Evolutionary conservation across 1,140 invertebrate genomes (phyloP), one percentile per base, ranked within the genome.

Genomic region (Palaemon carinicauda): DNA sequence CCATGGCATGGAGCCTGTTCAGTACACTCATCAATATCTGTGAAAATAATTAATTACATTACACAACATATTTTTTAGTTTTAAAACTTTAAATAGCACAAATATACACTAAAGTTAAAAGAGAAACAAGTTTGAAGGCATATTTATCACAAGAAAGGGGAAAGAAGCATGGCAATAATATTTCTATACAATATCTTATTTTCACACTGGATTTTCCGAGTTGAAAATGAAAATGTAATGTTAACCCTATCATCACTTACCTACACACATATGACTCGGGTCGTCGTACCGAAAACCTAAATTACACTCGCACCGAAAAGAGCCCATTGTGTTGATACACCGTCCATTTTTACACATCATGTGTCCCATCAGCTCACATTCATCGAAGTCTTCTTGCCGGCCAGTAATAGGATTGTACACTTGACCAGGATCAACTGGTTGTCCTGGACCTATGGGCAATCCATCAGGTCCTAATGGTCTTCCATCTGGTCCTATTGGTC

Each of bases 321-420:
- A 95, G 0, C 95, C 95, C 10, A 95, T 94, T 0, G 94, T 96
- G 90, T 96, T 96, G 89, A 97, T 93, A 90, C 96, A 97, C 52
- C 92, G 90, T 53, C 96, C 96, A 89, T 97, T 95, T 75, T 94
- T 95, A 92, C 97, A 98, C 92, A 96, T 94, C 92, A 96, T 94
- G 31, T 94, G 94, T 19, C 96, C 95, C 94, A 96, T 96, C 65
- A 96, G 92, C 15, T 93, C 92, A 90, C 97, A 98, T 92, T 97
- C 96, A 90, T 96, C 94, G 74, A 96, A 96, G 88, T 95, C 95
- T 88, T 94, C 94, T 0, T 94, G 94, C 89, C 94, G 92, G 89
- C 96, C 96, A 1, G 95, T 96, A 90, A 96, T 94, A 0, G 95
- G 95, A 90, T 96, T 95, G 83, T 95, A 93, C 65, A 96, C 94